These are phyloP conservation scores for Palaemon carinicauda DNA, from an alignment of 1,140 invertebrate species.

Conservation along the genomic window DNA sequence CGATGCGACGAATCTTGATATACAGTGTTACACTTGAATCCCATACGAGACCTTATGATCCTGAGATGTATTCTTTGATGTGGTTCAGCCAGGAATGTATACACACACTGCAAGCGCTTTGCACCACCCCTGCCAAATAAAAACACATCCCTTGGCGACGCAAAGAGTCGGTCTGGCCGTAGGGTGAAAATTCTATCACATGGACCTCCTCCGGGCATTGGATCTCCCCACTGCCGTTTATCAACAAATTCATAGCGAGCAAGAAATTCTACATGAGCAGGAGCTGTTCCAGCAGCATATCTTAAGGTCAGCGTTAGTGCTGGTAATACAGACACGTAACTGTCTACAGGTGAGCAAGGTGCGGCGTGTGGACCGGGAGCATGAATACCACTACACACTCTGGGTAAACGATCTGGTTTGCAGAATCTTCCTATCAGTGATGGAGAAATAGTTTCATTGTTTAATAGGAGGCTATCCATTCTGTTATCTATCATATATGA, in stretches of 20 bases:
- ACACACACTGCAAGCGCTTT: slow-evolving; percentile 76
- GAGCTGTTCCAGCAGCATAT: slow-evolving; percentile 79
- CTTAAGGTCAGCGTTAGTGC: slow-evolving; percentile 78
- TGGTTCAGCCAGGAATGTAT: slow-evolving; percentile 76
- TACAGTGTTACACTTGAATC: slow-evolving; percentile 37
- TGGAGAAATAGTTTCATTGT: background rate
- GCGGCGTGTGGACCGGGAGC: slow-evolving; percentile 74
- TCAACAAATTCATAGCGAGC: slow-evolving; percentile 85
- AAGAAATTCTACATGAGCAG: slow-evolving; percentile 80
- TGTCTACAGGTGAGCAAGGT: slow-evolving; percentile 78
- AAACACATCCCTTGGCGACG: slow-evolving; percentile 81
- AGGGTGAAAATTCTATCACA: slow-evolving; percentile 59
- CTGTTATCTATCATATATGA: background rate
- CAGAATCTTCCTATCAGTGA: slow-evolving; percentile 66
- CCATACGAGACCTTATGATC: slow-evolving; percentile 49
- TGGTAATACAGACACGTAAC: slow-evolving; percentile 77
- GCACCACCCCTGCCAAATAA: slow-evolving; percentile 81
- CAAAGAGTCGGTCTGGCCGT: slow-evolving; percentile 66
- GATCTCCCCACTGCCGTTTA: slow-evolving; percentile 78
- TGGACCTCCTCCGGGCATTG: slow-evolving; percentile 60
- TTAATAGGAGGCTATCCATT: background rate
- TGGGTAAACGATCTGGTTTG: slow-evolving; percentile 44
- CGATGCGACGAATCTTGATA: slow-evolving; percentile 43
- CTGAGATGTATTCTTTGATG: slow-evolving; percentile 67
- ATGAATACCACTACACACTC: slow-evolving; percentile 58